These are phyloP conservation scores for Eublepharis macularius DNA, from an alignment of 2,113 vertebrate genomes.

Conservation along the genomic window DNA sequence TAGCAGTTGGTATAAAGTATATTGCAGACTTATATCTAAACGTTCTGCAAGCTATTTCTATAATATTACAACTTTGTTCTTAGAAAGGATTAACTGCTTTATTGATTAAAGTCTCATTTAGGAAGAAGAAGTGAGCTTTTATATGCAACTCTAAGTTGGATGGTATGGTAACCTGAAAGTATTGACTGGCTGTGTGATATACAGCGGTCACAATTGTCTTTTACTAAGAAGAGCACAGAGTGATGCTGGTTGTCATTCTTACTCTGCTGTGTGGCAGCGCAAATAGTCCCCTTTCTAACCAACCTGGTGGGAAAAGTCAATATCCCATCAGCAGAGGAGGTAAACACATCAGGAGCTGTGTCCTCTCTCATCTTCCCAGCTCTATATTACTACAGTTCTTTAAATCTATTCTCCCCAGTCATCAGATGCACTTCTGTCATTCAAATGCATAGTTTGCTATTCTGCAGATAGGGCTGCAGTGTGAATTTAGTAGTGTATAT, in stretches of 20 bases:
- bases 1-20: conserved; percentile 24
- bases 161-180: conserved; percentile 64
- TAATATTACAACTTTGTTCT: conserved; percentile 50
- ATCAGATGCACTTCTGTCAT: conserved; percentile 75
- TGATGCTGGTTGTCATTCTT: conserved; percentile 80
- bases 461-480: conserved; percentile 47
- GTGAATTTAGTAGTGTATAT: conserved; percentile 47
- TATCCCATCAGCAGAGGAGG: conserved; percentile 86
- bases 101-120: conserved; percentile 73
- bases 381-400: conserved; percentile 72
- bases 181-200: conserved; percentile 75
- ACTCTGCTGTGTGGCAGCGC: conserved; percentile 79
- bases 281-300: conserved; percentile 87
- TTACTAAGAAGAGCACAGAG: conserved; percentile 71
- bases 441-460: conserved; percentile 67
- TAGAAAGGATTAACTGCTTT: conserved; percentile 55
- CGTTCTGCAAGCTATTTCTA: conserved; percentile 39
- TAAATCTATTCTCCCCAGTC: conserved; percentile 76
- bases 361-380: conserved; percentile 80
- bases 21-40: conserved; percentile 7
- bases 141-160: conserved; percentile 70
- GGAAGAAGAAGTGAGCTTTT: conserved; percentile 69
- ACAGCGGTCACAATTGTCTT: conserved; percentile 74
- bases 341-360: conserved; percentile 83
- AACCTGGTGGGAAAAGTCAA: conserved; percentile 89